Conservation (phyloP, 2,888 invertebrate genomes). For the Xanthostigma xanthostigma region DNA sequence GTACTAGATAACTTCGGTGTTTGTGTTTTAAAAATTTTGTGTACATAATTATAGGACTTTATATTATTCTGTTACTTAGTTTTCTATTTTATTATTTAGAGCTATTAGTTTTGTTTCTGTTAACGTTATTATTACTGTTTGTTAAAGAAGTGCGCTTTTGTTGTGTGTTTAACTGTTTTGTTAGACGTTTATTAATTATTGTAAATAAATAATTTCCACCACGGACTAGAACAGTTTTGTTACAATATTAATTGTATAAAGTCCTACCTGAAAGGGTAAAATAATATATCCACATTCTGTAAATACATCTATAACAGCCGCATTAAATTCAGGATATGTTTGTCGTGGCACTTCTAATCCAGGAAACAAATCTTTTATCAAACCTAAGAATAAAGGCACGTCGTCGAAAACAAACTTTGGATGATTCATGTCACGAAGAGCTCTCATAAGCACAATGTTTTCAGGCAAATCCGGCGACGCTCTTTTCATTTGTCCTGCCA, state of each 20-base stretch:
- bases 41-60: no score
- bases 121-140: no score
- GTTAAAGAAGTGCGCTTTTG: no score
- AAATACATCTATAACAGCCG: constrained; percentile 56
- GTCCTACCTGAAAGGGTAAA: constrained; percentile 48
- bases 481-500: constrained; percentile 79
- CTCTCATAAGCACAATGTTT: constrained; percentile 79
- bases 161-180: no score
- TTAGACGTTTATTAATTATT: no score
- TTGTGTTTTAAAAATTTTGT: no score
- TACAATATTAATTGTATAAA: not conserved
- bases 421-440: constrained; percentile 81
- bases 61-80: no score
- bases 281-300: constrained; percentile 51
- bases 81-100: no score
- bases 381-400: constrained; percentile 73
- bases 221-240: no score
- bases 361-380: constrained; percentile 81
- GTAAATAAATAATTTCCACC: no score
- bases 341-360: constrained; percentile 80
- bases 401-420: constrained; percentile 90
- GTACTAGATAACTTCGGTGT: no score
- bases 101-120: no score
- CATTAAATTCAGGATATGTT: constrained; percentile 74
- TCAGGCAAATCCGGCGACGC: constrained; percentile 67